phyloP scores from a whole-genome alignment of 2,113 vertebrate species.

The Chaetodon auriga region DNA sequence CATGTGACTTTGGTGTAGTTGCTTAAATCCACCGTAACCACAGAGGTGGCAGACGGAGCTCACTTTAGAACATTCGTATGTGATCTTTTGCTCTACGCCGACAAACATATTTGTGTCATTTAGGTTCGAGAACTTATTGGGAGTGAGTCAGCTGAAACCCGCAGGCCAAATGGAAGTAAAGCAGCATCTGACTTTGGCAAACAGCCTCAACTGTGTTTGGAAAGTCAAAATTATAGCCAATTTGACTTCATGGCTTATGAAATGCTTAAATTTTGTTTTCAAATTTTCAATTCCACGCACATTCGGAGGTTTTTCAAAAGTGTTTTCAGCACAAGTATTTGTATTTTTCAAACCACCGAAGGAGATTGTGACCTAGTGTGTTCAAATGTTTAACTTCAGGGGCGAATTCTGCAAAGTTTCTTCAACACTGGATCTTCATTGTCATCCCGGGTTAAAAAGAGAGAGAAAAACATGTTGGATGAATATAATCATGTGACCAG shows the following conservation, averaged over 20 bases:
- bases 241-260: too few relatives aligned
- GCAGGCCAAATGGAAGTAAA: background rate
- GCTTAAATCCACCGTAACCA: background rate
- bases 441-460: constrained; percentile 39
- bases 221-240: too few relatives aligned
- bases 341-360: constrained; percentile 11
- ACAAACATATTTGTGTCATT: background rate
- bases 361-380: constrained; percentile 10
- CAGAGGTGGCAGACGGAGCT: background rate
- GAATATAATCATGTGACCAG: constrained; percentile 77
- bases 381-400: constrained; percentile 56
- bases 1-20: background rate
- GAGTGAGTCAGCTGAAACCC: background rate
- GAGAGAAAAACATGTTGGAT: constrained; percentile 60
- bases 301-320: background rate
- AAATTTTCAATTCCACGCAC: too few relatives aligned
- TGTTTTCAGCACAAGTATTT: background rate
- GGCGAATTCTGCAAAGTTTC: constrained; percentile 62
- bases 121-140: background rate
- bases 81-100: background rate
- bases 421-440: constrained; percentile 64
- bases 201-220: too few relatives aligned
- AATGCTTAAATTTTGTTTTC: too few relatives aligned
- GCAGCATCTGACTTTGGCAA: background rate
- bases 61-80: background rate